Evolutionary conservation across 2,113 vertebrate species (phyloP).

Genomic region (Chunga burmeisteri): DNA sequence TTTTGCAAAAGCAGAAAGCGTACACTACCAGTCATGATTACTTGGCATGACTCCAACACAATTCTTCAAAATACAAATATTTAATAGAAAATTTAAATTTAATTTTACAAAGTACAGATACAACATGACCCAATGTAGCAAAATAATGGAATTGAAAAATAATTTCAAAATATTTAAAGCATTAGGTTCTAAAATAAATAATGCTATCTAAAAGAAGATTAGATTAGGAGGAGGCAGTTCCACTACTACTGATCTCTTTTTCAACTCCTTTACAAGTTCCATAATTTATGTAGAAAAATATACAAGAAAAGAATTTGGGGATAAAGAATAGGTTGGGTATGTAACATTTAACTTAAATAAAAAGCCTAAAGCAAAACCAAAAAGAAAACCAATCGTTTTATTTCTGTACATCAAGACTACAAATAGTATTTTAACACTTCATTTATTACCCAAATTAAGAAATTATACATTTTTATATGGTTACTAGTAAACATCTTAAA

Average conservation of each 20-base stretch:
- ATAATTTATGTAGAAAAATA: slow-evolving; percentile 62
- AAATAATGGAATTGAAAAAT: slow-evolving; percentile 52
- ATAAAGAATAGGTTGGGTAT: slow-evolving; percentile 15
- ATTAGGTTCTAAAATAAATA: slow-evolving; percentile 64
- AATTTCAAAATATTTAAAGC: slow-evolving; percentile 57
- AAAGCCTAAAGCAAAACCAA: slow-evolving; percentile 70
- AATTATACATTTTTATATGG: slow-evolving; percentile 78
- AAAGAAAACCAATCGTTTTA: slow-evolving; percentile 71
- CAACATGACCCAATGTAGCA: slow-evolving; percentile 4
- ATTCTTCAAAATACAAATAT: slow-evolving; percentile 7
- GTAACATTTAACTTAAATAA: slow-evolving; percentile 65
- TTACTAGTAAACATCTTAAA: slow-evolving; percentile 77
- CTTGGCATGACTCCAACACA: slow-evolving; percentile 16
- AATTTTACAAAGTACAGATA: slow-evolving; percentile 54
- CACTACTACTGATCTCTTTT: slow-evolving; percentile 8
- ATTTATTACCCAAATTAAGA: slow-evolving; percentile 78
- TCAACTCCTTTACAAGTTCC: slow-evolving; percentile 32
- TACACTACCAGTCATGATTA: not conserved
- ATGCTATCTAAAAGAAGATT: slow-evolving; percentile 14
- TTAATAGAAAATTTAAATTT: slow-evolving; percentile 60
- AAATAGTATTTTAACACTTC: slow-evolving; percentile 80
- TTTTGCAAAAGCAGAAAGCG: not conserved
- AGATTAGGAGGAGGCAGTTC: not conserved
- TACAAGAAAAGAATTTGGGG: slow-evolving; percentile 38
- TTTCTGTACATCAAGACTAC: slow-evolving; percentile 78